Conservation (phyloP, 2,797 vertebrate genomes). For the Lacerta bilineata region DNA sequence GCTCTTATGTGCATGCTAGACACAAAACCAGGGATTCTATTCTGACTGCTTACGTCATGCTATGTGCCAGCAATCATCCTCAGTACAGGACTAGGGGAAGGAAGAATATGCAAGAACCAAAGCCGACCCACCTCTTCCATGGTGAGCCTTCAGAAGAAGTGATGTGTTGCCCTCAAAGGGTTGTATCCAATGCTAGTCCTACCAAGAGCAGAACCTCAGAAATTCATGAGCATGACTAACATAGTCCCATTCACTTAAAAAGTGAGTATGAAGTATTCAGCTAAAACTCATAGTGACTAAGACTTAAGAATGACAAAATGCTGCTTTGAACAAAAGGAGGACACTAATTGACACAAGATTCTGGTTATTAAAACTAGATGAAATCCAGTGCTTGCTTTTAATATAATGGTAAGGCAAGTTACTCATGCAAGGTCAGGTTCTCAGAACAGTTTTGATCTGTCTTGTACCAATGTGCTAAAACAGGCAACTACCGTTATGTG, state of each 20-base stretch:
- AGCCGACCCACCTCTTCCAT: no score
- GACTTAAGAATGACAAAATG: neutral
- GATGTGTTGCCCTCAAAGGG: neutral
- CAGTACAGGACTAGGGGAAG: neutral
- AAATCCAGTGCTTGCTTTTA: neutral
- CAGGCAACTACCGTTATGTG: neutral
- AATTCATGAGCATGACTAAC: no score
- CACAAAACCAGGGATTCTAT: neutral
- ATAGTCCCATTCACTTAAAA: no score
- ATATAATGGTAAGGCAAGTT: neutral
- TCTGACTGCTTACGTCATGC: neutral
- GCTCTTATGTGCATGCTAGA: neutral
- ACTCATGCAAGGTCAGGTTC: neutral
- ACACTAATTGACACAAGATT: neutral
- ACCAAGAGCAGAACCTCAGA: no score
- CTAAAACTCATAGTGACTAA: neutral
- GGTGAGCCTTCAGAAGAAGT: neutral
- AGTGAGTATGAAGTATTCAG: no score
- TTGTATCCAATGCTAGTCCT: no score
- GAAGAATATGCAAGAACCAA: neutral
- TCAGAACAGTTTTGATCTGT: neutral
- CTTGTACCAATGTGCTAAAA: neutral
- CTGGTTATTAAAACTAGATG: neutral
- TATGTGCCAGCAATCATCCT: neutral
- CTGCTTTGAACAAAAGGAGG: neutral